These are phyloP conservation scores for Chrysolina americana DNA, from an alignment of 2,888 invertebrate genomes.

Conservation along the genomic window DNA sequence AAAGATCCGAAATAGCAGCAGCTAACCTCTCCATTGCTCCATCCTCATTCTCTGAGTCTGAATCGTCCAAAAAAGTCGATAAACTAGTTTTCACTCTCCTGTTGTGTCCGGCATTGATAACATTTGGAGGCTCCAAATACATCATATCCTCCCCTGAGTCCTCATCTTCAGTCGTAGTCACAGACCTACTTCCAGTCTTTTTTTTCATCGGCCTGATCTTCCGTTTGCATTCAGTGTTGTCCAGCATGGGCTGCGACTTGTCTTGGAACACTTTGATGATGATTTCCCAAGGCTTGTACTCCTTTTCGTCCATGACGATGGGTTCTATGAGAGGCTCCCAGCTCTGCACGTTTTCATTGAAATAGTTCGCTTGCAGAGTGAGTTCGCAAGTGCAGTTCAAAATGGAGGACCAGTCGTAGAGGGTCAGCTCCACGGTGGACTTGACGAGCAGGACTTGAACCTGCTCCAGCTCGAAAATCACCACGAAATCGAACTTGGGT, in stretches of 20 bases:
- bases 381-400: constrained; percentile 67
- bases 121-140: constrained; percentile 66
- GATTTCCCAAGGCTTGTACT: constrained; percentile 82
- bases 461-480: constrained; percentile 78
- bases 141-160: constrained; percentile 69
- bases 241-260: constrained; percentile 64
- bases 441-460: constrained; percentile 73
- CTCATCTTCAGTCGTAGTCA: constrained; percentile 65
- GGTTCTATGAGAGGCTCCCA: constrained; percentile 93
- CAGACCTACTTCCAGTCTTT: constrained; percentile 58
- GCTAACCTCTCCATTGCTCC: constrained; percentile 80
- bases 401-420: constrained; percentile 79
- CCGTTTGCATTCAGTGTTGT: constrained; percentile 56
- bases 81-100: constrained; percentile 71
- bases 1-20: constrained; percentile 82
- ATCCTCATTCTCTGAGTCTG: constrained; percentile 83
- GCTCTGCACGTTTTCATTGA: constrained; percentile 67
- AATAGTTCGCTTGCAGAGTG: constrained; percentile 70
- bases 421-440: constrained; percentile 73
- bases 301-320: constrained; percentile 76
- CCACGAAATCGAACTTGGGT: constrained; percentile 73
- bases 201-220: constrained; percentile 52
- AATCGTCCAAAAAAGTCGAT: constrained; percentile 74
- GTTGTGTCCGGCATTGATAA: constrained; percentile 60
- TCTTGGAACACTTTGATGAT: constrained; percentile 76